Percentiles rank a stretch among this genome's conserved stretches.
These are phyloP conservation scores for Formica exsecta DNA, from an alignment of 1,140 invertebrate genomes.

Conservation along the genomic window DNA sequence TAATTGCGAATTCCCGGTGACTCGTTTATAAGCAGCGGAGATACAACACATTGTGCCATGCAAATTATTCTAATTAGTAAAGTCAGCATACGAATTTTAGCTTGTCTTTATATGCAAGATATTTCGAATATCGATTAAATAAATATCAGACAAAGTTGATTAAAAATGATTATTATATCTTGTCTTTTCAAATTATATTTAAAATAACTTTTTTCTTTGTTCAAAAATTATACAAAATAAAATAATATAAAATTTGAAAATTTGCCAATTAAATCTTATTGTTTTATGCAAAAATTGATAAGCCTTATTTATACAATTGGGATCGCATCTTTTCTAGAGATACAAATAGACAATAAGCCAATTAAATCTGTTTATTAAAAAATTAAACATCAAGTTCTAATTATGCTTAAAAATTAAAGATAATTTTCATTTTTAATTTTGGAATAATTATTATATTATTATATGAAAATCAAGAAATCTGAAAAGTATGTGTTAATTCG, in stretches of 20 bases:
- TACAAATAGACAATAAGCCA: neutral
- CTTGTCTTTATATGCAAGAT: neutral
- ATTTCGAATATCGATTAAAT: neutral
- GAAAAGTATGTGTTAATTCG: neutral
- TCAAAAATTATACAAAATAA: neutral
- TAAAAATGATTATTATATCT: neutral
- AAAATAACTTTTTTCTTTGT: neutral
- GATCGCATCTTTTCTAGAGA: neutral
- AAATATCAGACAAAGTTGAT: neutral
- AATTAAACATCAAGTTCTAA: neutral
- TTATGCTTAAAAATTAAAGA: neutral
- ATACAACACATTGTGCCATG: neutral
- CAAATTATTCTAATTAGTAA: slow-evolving; percentile 47
- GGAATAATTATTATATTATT: neutral
- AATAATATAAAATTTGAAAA: neutral
- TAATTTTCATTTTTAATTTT: neutral
- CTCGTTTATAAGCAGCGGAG: slow-evolving; percentile 20
- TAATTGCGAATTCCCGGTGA: slow-evolving; percentile 48
- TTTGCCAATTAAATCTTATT: neutral
- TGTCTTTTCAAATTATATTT: neutral
- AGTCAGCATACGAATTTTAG: slow-evolving; percentile 18
- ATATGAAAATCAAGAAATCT: neutral
- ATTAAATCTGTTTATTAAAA: slow-evolving; percentile 6
- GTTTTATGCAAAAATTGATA: neutral
- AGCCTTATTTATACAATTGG: neutral